Evolutionary conservation across 1,140 invertebrate species (phyloP).

Genomic region (Dendrolimus punctatus): DNA sequence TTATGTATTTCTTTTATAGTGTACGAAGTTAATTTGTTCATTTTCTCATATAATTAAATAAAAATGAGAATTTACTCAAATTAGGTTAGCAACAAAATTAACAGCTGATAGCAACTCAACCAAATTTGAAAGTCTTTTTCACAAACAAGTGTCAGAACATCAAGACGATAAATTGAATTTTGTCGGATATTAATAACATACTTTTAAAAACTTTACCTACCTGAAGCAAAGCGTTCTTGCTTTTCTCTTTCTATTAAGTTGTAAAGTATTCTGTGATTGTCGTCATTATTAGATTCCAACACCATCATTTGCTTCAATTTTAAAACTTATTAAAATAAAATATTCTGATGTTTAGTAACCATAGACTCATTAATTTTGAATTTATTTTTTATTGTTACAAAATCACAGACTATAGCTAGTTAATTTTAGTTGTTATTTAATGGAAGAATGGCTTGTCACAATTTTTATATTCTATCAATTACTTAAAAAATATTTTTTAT

Average conservation of each 20-base stretch:
- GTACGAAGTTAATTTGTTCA: slow-evolving; percentile 60
- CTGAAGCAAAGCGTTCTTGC: slow-evolving; percentile 23
- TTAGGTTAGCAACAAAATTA: slow-evolving; percentile 15
- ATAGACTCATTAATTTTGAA: too few relatives aligned
- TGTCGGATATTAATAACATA: slow-evolving; percentile 5
- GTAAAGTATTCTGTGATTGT: slow-evolving; percentile 10
- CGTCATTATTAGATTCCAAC: neutral
- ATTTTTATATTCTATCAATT: too few relatives aligned
- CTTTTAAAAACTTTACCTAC: slow-evolving; percentile 17
- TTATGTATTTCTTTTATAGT: slow-evolving; percentile 60
- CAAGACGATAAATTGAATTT: neutral
- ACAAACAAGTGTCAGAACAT: neutral
- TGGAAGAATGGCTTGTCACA: too few relatives aligned
- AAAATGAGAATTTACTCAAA: slow-evolving; percentile 3
- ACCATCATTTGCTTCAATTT: too few relatives aligned
- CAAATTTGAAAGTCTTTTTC: slow-evolving; percentile 3
- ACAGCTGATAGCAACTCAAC: slow-evolving; percentile 10
- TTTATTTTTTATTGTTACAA: too few relatives aligned
- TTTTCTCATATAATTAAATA: slow-evolving; percentile 18
- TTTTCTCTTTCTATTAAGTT: slow-evolving; percentile 20
- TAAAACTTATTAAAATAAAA: too few relatives aligned
- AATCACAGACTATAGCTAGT: too few relatives aligned
- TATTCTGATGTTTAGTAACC: too few relatives aligned
- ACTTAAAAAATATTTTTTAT: too few relatives aligned
- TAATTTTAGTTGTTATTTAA: too few relatives aligned